Evolutionary conservation across 2,888 invertebrate species (phyloP).

Genomic region (Drosophila hawaiiensis): DNA sequence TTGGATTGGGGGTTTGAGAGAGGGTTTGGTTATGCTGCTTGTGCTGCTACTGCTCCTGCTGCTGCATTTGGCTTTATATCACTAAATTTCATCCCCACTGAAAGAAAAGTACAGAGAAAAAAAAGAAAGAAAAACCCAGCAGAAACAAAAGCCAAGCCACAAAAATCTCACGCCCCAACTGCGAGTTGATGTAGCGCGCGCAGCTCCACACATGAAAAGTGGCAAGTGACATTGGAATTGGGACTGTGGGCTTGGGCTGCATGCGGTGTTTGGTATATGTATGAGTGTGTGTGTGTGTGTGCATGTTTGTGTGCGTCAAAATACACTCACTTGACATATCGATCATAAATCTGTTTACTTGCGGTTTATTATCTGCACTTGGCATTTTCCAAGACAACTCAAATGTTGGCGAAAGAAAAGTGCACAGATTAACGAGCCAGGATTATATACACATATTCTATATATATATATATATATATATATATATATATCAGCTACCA

Average conservation of each 20-base stretch:
- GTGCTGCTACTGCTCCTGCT: conserved; percentile 3
- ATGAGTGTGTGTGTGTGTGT: conserved; percentile 1
- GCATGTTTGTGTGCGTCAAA: conserved; percentile 3
- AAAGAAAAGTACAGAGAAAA: not conserved
- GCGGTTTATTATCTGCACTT: conserved; percentile 35
- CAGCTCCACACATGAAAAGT: conserved; percentile 29
- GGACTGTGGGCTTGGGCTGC: conserved; percentile 3
- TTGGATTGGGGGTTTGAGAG: not conserved
- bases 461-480: not conserved
- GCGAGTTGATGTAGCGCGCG: conserved; percentile 63
- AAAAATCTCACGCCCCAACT: conserved; percentile 61
- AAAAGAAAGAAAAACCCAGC: conserved; percentile 16
- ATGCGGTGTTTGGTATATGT: conserved; percentile 6
- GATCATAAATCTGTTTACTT: conserved; percentile 51
- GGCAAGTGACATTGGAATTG: conserved; percentile 30
- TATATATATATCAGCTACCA: not conserved
- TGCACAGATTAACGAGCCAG: conserved; percentile 1
- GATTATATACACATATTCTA: not conserved
- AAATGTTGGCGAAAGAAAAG: conserved; percentile 7
- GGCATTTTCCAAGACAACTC: conserved; percentile 11
- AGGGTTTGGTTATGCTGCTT: not conserved
- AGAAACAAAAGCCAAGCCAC: conserved; percentile 46
- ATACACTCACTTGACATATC: conserved; percentile 58
- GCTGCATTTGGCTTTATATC: conserved; percentile 30
- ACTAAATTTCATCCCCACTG: conserved; percentile 11